Evolutionary conservation across 2,888 invertebrate genomes (phyloP).

Genomic region (Serripes groenlandicus): DNA sequence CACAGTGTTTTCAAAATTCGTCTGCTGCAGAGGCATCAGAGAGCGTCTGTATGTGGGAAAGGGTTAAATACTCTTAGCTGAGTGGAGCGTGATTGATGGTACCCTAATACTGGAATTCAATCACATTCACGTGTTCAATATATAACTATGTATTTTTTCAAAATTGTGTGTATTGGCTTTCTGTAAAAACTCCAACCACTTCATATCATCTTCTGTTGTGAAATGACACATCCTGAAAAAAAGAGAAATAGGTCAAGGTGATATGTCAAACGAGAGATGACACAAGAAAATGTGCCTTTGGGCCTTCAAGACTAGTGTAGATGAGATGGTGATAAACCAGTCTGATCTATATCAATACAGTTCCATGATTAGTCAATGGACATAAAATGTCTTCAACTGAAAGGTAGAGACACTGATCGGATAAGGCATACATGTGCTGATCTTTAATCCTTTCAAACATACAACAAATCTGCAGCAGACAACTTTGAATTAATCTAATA

Average conservation of each 20-base stretch:
- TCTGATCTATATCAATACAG: too few species aligned
- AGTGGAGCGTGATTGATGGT: too few species aligned
- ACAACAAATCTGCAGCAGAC: too few species aligned
- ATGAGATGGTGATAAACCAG: background rate
- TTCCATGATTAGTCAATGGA: too few species aligned
- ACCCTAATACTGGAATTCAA: too few species aligned
- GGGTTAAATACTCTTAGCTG: too few species aligned
- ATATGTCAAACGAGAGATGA: background rate
- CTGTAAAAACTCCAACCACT: constrained; percentile 81
- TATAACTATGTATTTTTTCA: constrained; percentile 45
- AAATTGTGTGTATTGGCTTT: constrained; percentile 80
- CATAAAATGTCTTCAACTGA: too few species aligned
- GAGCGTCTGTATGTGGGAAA: background rate
- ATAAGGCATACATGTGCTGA: too few species aligned
- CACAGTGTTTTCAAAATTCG: background rate
- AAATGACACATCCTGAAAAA: constrained; percentile 76
- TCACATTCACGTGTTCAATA: constrained; percentile 27
- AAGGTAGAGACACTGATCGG: too few species aligned
- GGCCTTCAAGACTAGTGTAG: background rate
- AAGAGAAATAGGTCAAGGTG: background rate
- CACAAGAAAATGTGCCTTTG: background rate
- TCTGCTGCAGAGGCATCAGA: background rate
- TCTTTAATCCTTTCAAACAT: too few species aligned
- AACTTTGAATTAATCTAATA: too few species aligned
- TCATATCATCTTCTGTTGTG: constrained; percentile 73